A percentile compares a stretch with the other conserved stretches of the same genome.
Evolutionary conservation across 2,113 vertebrate species (phyloP).

Genomic region (Numenius arquata): DNA sequence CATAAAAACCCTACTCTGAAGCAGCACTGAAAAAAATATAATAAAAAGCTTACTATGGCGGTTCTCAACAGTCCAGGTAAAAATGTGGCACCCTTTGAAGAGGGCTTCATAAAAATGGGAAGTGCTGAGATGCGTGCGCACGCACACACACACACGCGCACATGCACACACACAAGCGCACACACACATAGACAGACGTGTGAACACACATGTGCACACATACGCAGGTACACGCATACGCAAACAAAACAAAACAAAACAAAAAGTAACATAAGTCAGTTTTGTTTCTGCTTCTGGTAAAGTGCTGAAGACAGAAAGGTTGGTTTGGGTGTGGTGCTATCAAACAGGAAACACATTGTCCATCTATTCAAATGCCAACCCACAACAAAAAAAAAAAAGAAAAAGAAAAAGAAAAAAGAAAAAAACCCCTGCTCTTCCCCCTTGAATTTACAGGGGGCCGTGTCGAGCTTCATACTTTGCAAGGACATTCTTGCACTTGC

Average conservation of each 20-base stretch:
- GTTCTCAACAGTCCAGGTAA: conserved; percentile 74
- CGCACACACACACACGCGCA: not conserved
- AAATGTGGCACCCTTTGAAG: conserved; percentile 77
- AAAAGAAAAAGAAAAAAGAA: not conserved
- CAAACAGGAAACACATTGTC: conserved; percentile 79
- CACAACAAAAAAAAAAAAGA: not conserved
- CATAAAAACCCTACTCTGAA: conserved; percentile 36
- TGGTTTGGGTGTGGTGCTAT: conserved; percentile 76
- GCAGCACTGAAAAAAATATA: conserved; percentile 47
- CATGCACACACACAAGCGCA: not conserved
- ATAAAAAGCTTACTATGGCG: conserved; percentile 58
- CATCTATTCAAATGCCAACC: conserved; percentile 72
- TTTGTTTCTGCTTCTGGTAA: conserved; percentile 78
- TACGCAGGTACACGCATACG: not conserved
- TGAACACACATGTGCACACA: not conserved
- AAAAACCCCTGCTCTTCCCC: not conserved
- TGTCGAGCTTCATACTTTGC: conserved; percentile 93
- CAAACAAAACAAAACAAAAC: not conserved
- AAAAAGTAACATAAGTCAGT: conserved; percentile 40
- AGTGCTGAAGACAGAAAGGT: conserved; percentile 81
- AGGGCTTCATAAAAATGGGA: conserved; percentile 62
- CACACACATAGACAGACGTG: not conserved
- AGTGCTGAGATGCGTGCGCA: conserved; percentile 54
- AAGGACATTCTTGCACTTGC: conserved; percentile 93
- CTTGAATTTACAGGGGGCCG: conserved; percentile 81